Percentiles rank a stretch among this genome's conserved stretches.
phyloP scores from a whole-genome alignment of 1,140 invertebrate genomes.

The Drosophila azteca region DNA sequence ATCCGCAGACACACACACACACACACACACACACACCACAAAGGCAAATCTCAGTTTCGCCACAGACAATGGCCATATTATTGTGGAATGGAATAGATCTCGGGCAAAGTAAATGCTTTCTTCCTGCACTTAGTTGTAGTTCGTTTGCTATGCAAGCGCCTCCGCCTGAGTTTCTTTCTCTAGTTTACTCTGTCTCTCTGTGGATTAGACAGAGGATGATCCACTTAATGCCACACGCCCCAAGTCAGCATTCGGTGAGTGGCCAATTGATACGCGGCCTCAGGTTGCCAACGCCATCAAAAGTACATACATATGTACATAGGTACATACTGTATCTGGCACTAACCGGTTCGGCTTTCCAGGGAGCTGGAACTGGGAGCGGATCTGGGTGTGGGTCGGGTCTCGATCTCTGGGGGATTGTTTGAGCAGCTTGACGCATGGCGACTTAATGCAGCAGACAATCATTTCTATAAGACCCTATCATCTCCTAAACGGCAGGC shows the following conservation, averaged over 20 bases:
- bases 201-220: slow-evolving; percentile 61
- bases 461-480: slow-evolving; percentile 1
- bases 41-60: slow-evolving; percentile 7
- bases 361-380: slow-evolving; percentile 33
- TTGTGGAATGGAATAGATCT: slow-evolving; percentile 13
- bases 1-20: too few species aligned
- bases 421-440: slow-evolving; percentile 24
- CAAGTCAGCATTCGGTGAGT: slow-evolving; percentile 53
- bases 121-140: slow-evolving; percentile 72
- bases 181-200: slow-evolving; percentile 14
- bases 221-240: slow-evolving; percentile 76
- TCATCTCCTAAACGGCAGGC: slow-evolving; percentile 21
- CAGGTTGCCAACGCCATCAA: slow-evolving; percentile 59
- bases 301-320: slow-evolving; percentile 13
- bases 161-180: slow-evolving; percentile 28
- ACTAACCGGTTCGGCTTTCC: slow-evolving; percentile 33
- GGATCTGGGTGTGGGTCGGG: slow-evolving; percentile 22
- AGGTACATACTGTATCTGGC: slow-evolving; percentile 10
- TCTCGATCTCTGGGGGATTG: slow-evolving; percentile 10
- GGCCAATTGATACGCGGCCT: slow-evolving; percentile 73
- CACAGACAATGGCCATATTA: slow-evolving; percentile 31
- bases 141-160: slow-evolving; percentile 23
- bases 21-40: neutral
- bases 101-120: slow-evolving; percentile 77
- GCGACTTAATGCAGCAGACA: slow-evolving; percentile 40